phyloP scores from a whole-genome alignment of 2,888 invertebrate genomes.

The Orthonevra nobilis region DNA sequence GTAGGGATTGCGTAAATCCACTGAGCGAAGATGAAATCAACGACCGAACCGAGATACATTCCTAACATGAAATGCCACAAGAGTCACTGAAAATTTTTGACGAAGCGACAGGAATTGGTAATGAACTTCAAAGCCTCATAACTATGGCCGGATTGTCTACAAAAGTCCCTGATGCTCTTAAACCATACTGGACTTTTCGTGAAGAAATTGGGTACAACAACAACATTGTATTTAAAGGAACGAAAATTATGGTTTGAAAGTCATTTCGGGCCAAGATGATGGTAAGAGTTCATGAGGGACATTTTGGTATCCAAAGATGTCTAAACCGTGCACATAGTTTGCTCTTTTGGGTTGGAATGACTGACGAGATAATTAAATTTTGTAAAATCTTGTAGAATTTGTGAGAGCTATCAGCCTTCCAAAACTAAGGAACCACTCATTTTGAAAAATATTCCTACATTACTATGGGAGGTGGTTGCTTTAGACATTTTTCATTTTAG shows the following conservation, averaged over 20 bases:
- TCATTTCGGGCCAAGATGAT: background rate
- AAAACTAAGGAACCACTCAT: constrained; percentile 2
- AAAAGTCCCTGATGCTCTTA: background rate
- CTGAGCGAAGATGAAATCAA: too few species aligned
- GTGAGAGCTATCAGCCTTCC: background rate
- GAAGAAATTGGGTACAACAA: constrained; percentile 1
- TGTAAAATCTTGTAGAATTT: background rate
- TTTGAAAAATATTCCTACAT: constrained; percentile 1
- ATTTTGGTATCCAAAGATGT: constrained; percentile 18
- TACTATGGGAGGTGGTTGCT: constrained; percentile 13
- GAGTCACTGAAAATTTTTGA: constrained; percentile 11
- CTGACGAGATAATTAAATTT: too few species aligned
- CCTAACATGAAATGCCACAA: too few species aligned
- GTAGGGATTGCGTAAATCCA: constrained; percentile 10
- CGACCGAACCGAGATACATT: too few species aligned
- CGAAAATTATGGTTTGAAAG: constrained; percentile 4
- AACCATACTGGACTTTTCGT: background rate
- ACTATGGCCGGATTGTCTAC: too few species aligned
- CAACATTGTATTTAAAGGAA: constrained; percentile 1
- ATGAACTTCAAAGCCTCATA: background rate
- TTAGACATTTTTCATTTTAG: constrained; percentile 4
- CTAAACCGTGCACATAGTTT: constrained; percentile 1
- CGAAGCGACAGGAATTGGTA: background rate
- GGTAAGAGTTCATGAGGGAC: background rate
- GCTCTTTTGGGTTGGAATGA: constrained; percentile 22